Percentiles rank a stretch among this genome's conserved stretches.
phyloP scores from a whole-genome alignment of 2,888 invertebrate species.

The Liopterus haemorrhoidalis region DNA sequence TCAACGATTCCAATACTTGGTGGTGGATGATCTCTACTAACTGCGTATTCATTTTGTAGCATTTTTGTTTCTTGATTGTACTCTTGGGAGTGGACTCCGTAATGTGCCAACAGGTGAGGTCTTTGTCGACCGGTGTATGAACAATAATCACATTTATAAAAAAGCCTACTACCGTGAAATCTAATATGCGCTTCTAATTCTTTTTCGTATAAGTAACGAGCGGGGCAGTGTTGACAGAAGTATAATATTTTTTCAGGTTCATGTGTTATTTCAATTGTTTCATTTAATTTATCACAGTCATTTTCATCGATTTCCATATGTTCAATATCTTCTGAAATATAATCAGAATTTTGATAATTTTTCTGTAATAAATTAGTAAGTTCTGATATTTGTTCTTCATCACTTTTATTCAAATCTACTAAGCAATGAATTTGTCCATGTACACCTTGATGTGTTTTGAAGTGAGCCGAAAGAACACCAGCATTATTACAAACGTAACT shows the following conservation, averaged over 20 bases:
- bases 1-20: slow-evolving; percentile 52
- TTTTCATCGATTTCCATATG: slow-evolving; percentile 25
- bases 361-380: slow-evolving; percentile 36
- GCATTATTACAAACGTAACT: slow-evolving; percentile 72
- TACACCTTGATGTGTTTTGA: slow-evolving; percentile 67
- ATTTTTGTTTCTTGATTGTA: slow-evolving; percentile 72
- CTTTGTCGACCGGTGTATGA: slow-evolving; percentile 70
- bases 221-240: slow-evolving; percentile 78
- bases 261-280: slow-evolving; percentile 34
- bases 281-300: slow-evolving; percentile 28
- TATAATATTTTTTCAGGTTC: slow-evolving; percentile 49
- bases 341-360: slow-evolving; percentile 36
- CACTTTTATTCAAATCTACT: slow-evolving; percentile 58
- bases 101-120: slow-evolving; percentile 62
- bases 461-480: slow-evolving; percentile 58
- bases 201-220: slow-evolving; percentile 69
- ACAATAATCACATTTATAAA: slow-evolving; percentile 69
- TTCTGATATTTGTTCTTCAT: slow-evolving; percentile 60
- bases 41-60: slow-evolving; percentile 58
- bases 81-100: slow-evolving; percentile 67
- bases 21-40: slow-evolving; percentile 58
- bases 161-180: slow-evolving; percentile 59
- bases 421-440: slow-evolving; percentile 67
- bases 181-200: slow-evolving; percentile 68
- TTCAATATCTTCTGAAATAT: slow-evolving; percentile 36